Percentiles rank a stretch among this genome's conserved stretches.
Evolutionary conservation across 2,888 invertebrate genomes (phyloP).

Genomic region (Caenorhabditis drosophilae): DNA sequence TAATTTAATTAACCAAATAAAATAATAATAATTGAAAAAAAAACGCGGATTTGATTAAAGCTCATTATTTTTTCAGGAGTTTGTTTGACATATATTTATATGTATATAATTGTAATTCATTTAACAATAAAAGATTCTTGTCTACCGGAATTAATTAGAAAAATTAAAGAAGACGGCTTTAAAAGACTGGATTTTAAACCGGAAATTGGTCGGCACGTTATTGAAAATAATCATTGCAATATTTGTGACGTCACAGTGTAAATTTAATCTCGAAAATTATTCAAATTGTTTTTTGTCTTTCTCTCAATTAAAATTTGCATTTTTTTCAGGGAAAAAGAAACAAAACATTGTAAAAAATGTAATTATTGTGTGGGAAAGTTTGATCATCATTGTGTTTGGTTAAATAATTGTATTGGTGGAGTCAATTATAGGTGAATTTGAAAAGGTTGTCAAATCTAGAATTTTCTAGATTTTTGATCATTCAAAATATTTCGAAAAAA

Average conservation of each 20-base stretch:
- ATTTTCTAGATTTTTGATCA: not conserved
- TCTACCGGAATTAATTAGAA: slow-evolving; percentile 12
- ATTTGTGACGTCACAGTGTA: slow-evolving; percentile 77
- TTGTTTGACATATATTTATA: slow-evolving; percentile 5
- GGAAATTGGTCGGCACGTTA: slow-evolving; percentile 74
- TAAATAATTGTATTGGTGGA: slow-evolving; percentile 91
- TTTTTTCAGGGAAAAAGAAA: slow-evolving; percentile 64
- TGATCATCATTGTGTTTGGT: slow-evolving; percentile 98
- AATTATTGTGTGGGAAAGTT: slow-evolving; percentile 94
- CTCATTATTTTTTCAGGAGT: slow-evolving; percentile 26
- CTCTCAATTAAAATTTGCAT: not conserved
- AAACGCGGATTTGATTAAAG: not conserved
- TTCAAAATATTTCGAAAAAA: no score
- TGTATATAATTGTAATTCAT: slow-evolving; percentile 23
- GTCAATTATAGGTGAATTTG: slow-evolving; percentile 55
- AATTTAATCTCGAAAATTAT: no score
- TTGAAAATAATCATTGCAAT: slow-evolving; percentile 46
- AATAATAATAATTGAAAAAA: not conserved
- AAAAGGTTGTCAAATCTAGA: no score
- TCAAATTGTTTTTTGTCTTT: not conserved
- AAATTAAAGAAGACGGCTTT: slow-evolving; percentile 16
- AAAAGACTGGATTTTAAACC: slow-evolving; percentile 11
- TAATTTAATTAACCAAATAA: no score
- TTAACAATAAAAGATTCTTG: slow-evolving; percentile 27
- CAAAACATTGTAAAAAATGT: slow-evolving; percentile 92